A percentile compares a stretch with the other conserved stretches of the same genome.
Conservation (phyloP, 1,140 invertebrate species). For the Panulirus ornatus region DNA sequence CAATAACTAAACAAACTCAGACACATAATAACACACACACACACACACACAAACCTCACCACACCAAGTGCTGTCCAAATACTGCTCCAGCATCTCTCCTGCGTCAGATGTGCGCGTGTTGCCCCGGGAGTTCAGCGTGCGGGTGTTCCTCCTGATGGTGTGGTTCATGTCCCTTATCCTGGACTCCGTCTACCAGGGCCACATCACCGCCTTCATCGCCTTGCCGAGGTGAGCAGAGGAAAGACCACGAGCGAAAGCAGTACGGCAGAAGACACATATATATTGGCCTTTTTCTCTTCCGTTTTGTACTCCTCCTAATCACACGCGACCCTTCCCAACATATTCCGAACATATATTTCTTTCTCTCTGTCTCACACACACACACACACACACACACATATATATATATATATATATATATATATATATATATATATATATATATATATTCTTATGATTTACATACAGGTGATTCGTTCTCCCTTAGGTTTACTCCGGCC, state of each 20-base stretch:
- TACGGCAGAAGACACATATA: no score
- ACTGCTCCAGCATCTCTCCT: background rate
- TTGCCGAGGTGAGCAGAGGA: conserved; percentile 42
- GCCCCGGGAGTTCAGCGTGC: background rate
- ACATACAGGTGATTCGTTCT: background rate
- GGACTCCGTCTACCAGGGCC: conserved; percentile 39
- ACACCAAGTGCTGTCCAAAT: background rate
- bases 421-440: background rate
- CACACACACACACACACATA: conserved; percentile 15
- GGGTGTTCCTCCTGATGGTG: conserved; percentile 29
- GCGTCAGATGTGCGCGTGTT: background rate
- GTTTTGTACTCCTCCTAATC: background rate
- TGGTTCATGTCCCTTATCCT: conserved; percentile 13
- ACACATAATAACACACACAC: background rate
- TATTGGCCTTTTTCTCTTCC: background rate
- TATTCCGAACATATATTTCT: background rate
- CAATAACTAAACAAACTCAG: background rate
- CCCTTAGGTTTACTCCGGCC: conserved; percentile 4
- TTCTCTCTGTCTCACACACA: background rate
- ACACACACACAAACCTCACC: background rate
- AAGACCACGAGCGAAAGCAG: background rate
- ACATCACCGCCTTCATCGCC: conserved; percentile 54
- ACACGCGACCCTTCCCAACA: background rate
- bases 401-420: conserved; percentile 10
- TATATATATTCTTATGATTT: no score